These are phyloP conservation scores for Bombylius major DNA, from an alignment of 2,888 invertebrate species.

Conservation along the genomic window DNA sequence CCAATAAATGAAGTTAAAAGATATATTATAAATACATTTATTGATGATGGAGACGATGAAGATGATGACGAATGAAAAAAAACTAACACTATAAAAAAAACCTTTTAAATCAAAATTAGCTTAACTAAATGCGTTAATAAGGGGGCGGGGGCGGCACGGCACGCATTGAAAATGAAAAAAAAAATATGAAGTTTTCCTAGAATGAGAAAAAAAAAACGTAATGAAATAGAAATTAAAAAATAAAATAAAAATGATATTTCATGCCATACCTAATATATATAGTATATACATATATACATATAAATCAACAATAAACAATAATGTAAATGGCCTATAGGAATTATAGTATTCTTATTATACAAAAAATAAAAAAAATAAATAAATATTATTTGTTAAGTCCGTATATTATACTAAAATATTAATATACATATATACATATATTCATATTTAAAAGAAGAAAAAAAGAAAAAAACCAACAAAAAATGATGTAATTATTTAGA, in stretches of 20 bases:
- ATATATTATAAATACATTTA: constrained; percentile 36
- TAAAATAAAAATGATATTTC: not conserved
- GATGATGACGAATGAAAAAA: constrained; percentile 4
- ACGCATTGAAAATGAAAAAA: not conserved
- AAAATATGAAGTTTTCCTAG: not conserved
- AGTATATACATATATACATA: too few relatives aligned
- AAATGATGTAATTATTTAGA: too few relatives aligned
- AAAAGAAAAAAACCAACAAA: too few relatives aligned
- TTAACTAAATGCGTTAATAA: too few relatives aligned
- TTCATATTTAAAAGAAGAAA: not conserved
- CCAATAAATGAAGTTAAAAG: constrained; percentile 37
- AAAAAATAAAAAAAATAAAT: not conserved
- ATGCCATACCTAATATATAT: too few relatives aligned
- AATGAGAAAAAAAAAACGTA: not conserved
- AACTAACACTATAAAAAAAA: not conserved
- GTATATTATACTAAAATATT: too few relatives aligned
- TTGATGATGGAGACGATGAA: constrained; percentile 34
- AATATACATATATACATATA: not conserved
- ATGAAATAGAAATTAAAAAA: not conserved
- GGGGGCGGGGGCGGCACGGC: too few relatives aligned
- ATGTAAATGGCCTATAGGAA: constrained; percentile 12
- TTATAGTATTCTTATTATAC: not conserved
- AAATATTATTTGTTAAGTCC: too few relatives aligned
- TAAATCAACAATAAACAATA: constrained; percentile 11
- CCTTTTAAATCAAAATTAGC: too few relatives aligned